Percentiles rank a stretch among this genome's conserved stretches.
Evolutionary conservation across 2,113 vertebrate genomes (phyloP).

Genomic region (Haemorhous mexicanus): DNA sequence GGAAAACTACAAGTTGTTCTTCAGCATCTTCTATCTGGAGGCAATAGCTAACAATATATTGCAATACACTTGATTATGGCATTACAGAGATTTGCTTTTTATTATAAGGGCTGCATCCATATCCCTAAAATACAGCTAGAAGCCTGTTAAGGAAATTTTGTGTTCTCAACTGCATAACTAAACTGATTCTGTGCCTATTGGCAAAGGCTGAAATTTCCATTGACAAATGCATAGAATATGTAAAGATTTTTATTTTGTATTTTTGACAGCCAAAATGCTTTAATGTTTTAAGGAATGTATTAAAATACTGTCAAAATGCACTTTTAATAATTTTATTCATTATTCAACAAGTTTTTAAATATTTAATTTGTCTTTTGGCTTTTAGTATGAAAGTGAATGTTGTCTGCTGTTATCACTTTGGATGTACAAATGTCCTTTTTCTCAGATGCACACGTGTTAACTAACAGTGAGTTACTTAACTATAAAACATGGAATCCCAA

Average conservation of each 20-base stretch:
- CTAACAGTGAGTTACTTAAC: not conserved
- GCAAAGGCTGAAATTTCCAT: not conserved
- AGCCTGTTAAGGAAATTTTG: not conserved
- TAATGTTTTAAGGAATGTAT: not conserved
- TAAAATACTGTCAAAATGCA: not conserved
- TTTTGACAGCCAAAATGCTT: not conserved
- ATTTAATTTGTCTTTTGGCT: not conserved
- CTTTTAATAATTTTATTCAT: not conserved
- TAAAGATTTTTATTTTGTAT: not conserved
- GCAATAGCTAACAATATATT: not conserved
- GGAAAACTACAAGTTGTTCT: not conserved
- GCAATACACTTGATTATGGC: not conserved
- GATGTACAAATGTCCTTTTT: not conserved
- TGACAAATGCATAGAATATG: not conserved
- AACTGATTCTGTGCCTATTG: not conserved
- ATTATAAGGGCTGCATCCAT: not conserved
- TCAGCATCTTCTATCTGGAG: not conserved
- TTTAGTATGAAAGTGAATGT: not conserved
- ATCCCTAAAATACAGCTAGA: not conserved
- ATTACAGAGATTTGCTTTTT: not conserved
- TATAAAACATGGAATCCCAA: constrained; percentile 33
- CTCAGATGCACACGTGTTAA: not conserved
- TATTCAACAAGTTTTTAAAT: not conserved
- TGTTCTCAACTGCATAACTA: not conserved
- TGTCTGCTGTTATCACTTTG: not conserved